These are phyloP conservation scores for Eulemur mongoz DNA, from an alignment of 2,797 vertebrate genomes.

Conservation along the genomic window DNA sequence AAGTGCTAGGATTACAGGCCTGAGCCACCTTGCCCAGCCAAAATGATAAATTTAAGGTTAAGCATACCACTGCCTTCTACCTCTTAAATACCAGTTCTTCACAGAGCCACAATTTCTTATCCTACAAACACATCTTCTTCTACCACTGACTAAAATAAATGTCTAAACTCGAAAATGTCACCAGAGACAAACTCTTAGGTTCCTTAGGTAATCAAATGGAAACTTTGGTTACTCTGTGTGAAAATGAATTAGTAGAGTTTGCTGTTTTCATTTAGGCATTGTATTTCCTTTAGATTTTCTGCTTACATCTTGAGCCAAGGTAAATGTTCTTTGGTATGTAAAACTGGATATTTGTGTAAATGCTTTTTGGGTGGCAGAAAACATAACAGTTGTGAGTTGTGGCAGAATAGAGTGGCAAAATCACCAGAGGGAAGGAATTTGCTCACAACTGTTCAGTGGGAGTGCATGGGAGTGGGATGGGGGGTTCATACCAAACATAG, in stretches of 20 bases:
- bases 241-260: conserved; percentile 11
- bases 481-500: neutral
- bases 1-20: neutral
- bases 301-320: neutral
- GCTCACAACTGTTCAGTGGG: neutral
- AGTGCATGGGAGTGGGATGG: neutral
- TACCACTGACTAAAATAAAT: neutral
- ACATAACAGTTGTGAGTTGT: neutral
- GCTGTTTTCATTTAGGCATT: neutral
- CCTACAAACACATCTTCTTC: neutral
- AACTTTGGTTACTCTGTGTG: neutral
- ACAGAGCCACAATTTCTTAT: neutral
- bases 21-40: neutral
- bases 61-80: neutral
- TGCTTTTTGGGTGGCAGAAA: neutral
- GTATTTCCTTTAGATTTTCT: neutral
- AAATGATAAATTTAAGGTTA: neutral
- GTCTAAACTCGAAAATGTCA: neutral
- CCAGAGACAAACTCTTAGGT: neutral
- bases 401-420: neutral
- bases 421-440: neutral
- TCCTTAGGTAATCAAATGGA: neutral
- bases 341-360: neutral
- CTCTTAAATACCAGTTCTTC: neutral
- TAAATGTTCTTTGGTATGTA: neutral